phyloP scores from a whole-genome alignment of 2,888 invertebrate genomes.

The Apotomis betuletana region DNA sequence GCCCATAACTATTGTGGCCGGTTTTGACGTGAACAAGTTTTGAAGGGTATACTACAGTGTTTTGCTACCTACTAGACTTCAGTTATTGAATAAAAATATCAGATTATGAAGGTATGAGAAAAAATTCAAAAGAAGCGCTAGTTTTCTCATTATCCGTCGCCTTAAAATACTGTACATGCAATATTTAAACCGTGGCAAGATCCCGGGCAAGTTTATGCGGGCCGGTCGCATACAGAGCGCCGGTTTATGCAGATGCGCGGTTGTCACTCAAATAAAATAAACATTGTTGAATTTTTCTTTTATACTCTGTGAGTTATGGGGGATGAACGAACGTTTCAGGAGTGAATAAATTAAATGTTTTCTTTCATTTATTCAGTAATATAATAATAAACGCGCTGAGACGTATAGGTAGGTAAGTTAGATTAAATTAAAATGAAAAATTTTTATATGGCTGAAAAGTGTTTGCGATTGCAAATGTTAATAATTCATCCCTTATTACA shows the following conservation, averaged over 20 bases:
- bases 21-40: too few species aligned
- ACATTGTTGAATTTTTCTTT: constrained; percentile 57
- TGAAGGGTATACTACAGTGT: too few species aligned
- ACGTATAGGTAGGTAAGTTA: too few species aligned
- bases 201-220: constrained; percentile 29
- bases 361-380: background rate
- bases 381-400: background rate
- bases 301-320: constrained; percentile 11
- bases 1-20: too few species aligned
- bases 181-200: background rate
- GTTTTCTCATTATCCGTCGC: too few species aligned
- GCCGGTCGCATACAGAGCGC: constrained; percentile 55
- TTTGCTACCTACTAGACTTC: too few species aligned
- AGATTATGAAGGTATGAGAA: too few species aligned
- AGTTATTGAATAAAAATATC: too few species aligned
- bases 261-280: constrained; percentile 60
- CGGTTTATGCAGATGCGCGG: constrained; percentile 57
- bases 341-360: constrained; percentile 20
- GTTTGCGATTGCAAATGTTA: too few species aligned
- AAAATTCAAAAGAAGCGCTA: too few species aligned
- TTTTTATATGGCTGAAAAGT: too few species aligned
- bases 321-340: background rate
- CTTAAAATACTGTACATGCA: background rate
- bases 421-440: background rate
- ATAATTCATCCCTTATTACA: too few species aligned